These are phyloP conservation scores for Aegotheles bennettii DNA, from an alignment of 2,113 vertebrate species.

Conservation along the genomic window DNA sequence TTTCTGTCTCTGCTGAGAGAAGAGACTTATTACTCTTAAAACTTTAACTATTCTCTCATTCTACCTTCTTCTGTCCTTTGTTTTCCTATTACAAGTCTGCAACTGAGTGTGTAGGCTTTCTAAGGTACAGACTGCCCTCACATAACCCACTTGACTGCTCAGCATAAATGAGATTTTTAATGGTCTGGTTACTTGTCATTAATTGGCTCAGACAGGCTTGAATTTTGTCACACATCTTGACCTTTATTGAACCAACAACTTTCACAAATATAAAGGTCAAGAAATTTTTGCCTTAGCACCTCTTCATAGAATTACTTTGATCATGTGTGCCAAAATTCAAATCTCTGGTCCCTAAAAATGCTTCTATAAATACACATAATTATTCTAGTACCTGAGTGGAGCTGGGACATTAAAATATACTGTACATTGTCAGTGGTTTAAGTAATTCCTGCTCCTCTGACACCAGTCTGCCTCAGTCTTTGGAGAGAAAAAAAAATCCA, in stretches of 20 bases:
- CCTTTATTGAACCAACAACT: slow-evolving; percentile 58
- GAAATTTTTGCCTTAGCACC: slow-evolving; percentile 10
- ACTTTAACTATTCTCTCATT: neutral
- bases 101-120: neutral
- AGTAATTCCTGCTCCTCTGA: neutral
- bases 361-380: slow-evolving; percentile 8
- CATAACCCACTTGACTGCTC: slow-evolving; percentile 45
- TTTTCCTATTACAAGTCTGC: neutral
- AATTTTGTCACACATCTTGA: slow-evolving; percentile 46
- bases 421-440: neutral
- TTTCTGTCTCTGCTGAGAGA: neutral
- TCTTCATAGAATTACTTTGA: slow-evolving; percentile 41
- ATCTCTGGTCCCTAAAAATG: neutral
- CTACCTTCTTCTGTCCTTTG: neutral
- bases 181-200: slow-evolving; percentile 48
- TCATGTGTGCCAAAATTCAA: slow-evolving; percentile 20
- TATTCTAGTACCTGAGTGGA: neutral
- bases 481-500: neutral
- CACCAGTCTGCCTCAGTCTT: neutral
- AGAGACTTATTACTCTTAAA: neutral
- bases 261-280: slow-evolving; percentile 51
- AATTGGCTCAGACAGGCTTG: slow-evolving; percentile 62
- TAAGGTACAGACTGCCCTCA: neutral
- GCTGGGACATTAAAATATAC: neutral
- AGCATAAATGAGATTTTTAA: slow-evolving; percentile 51